A percentile compares a stretch with the other conserved stretches of the same genome.
Evolutionary conservation across 2,888 invertebrate genomes (phyloP).

Genomic region (Cordilura impudica): DNA sequence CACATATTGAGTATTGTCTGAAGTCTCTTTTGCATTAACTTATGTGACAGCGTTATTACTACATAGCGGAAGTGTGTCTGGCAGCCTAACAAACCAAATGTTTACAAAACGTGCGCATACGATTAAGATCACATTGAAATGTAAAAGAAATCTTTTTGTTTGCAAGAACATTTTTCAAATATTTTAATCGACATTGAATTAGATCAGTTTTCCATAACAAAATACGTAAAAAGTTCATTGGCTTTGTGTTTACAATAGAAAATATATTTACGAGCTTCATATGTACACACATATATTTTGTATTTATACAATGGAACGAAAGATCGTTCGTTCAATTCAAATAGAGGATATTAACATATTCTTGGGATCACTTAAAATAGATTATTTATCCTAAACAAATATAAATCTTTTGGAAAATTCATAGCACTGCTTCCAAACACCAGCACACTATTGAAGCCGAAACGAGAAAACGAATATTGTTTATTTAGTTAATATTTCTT

Average conservation of each 20-base stretch:
- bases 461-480: constrained; percentile 11
- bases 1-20: too few species aligned
- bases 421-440: too few species aligned
- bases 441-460: too few species aligned
- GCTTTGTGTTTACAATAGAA: constrained; percentile 22
- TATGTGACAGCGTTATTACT: too few species aligned
- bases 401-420: constrained; percentile 44
- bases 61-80: constrained; percentile 60
- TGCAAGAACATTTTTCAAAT: constrained; percentile 3
- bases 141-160: background rate
- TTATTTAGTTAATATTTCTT: constrained; percentile 35
- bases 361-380: constrained; percentile 60
- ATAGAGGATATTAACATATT: constrained; percentile 57
- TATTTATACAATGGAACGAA: constrained; percentile 8
- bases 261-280: too few species aligned
- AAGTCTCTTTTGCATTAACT: background rate
- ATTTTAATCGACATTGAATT: constrained; percentile 12
- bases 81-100: constrained; percentile 29
- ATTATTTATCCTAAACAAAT: constrained; percentile 57
- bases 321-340: constrained; percentile 5
- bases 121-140: constrained; percentile 43
- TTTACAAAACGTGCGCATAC: constrained; percentile 52
- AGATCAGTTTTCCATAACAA: constrained; percentile 19
- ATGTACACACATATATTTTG: background rate
- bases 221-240: constrained; percentile 53